Base-by-base conservation (phyloP, 2,888 invertebrate species). In the Anthophora plumipes region DNA sequence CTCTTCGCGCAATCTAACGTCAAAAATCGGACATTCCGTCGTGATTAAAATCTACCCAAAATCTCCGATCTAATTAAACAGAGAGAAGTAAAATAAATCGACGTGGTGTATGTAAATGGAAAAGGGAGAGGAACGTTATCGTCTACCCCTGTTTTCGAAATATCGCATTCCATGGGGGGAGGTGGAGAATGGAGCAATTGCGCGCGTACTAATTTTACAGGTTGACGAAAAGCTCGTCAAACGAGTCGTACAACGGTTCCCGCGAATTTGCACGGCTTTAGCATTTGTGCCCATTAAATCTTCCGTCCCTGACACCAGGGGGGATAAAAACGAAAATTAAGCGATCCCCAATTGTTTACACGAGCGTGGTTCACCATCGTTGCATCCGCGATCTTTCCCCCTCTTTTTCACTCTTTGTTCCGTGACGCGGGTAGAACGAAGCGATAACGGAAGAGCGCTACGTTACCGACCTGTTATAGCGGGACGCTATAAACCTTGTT, bases 331-430 rank as follows among this genome's bases (percentile, higher is more conserved):
- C 84, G 87, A 85, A 89, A 91, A 91, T 91, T 87, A 90, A 91
- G 91, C 89, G 86, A 91, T 91, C 88, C 87, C 83, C 81, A 71
- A 88, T 85, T 87, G 88, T 91, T 89, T 87, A 89, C 87, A 85
- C 86, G 84, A 46, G 11, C 48, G 85, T 79, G 81, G 75, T 68
- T n/a, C 80, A 83, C 17, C 20, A 86, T 90, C 86, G 90, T n/a
- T 89, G 90, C 89, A 86, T 89, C n/a, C 60, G 48, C 63, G 60
- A 61, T 61, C 57, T 68, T 54, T 54, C 63, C 48, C n/a, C 43
- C 61, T 67, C 63, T 54, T 63, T 31, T 68, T 75, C 71, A 68
- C 43, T 55, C 64, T 59, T 80, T 81, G 80, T 82, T 72, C 79
- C 25, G 22, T n/a, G 12, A n/a, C 39, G 31, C 22, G 39, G 11